Conservation (phyloP, 2,113 vertebrate genomes). For the Gallinago undulata region DNA sequence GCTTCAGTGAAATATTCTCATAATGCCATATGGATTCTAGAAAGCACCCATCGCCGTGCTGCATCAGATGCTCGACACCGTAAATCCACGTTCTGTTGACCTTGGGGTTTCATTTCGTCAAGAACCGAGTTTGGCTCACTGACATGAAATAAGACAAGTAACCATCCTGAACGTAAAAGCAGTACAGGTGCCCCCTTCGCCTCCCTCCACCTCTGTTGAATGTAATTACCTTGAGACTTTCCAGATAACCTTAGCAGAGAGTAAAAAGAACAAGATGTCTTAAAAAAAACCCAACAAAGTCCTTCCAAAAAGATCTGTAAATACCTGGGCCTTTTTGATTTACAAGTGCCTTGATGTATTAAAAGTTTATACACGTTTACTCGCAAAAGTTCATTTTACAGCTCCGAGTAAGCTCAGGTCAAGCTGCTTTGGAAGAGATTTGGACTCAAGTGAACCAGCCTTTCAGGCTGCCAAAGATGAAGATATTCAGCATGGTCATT, state of each 20-base stretch:
- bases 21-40: not conserved
- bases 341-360: not conserved
- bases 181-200: not conserved
- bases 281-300: fast-evolving
- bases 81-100: not conserved
- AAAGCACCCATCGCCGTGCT: not conserved
- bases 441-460: not conserved
- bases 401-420: not conserved
- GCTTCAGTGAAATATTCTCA: not conserved
- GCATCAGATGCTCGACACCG: not conserved
- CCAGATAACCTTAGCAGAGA: not conserved
- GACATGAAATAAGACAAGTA: not conserved
- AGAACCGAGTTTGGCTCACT: not conserved
- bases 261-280: not conserved
- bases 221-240: not conserved
- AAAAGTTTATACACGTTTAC: not conserved
- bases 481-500: not conserved
- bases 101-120: not conserved
- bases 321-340: not conserved
- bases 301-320: not conserved
- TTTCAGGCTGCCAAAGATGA: not conserved
- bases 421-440: not conserved
- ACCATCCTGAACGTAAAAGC: not conserved
- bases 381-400: not conserved
- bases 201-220: not conserved